A percentile compares a stretch with the other conserved stretches of the same genome.
phyloP scores from a whole-genome alignment of 2,797 vertebrate species.

The Pangasius mekongensis region DNA sequence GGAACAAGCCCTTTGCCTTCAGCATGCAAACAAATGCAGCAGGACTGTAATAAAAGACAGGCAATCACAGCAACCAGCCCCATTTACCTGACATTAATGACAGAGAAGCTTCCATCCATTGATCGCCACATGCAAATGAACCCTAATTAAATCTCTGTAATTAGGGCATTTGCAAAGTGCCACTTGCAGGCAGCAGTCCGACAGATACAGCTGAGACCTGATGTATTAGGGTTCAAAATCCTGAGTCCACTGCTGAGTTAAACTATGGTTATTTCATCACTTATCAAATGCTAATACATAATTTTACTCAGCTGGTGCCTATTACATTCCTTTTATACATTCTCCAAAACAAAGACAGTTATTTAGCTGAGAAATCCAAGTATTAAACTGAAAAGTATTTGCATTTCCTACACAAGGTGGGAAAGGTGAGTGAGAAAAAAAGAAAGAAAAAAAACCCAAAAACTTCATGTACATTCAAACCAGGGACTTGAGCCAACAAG shows the following conservation, averaged over 20 bases:
- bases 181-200: conserved; percentile 13
- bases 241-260: background rate
- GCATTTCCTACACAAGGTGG: background rate
- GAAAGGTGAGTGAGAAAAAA: too few relatives aligned
- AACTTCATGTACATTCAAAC: too few relatives aligned
- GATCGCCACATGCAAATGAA: conserved; percentile 40
- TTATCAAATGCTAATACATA: background rate
- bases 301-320: background rate
- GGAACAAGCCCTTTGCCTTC: conserved; percentile 33
- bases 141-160: conserved; percentile 43
- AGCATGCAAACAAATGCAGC: conserved; percentile 48
- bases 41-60: conserved; percentile 62
- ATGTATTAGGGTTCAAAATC: background rate
- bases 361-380: background rate
- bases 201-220: conserved; percentile 9
- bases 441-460: too few relatives aligned
- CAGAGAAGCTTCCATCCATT: conserved; percentile 38
- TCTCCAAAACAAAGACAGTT: background rate
- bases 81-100: conserved; percentile 53
- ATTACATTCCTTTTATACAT: background rate
- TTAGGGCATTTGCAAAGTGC: conserved; percentile 38
- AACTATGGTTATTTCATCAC: background rate
- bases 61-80: conserved; percentile 35
- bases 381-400: background rate
- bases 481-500: too few relatives aligned